phyloP scores from a whole-genome alignment of 2,888 invertebrate genomes.

The Drosophila siamana region DNA sequence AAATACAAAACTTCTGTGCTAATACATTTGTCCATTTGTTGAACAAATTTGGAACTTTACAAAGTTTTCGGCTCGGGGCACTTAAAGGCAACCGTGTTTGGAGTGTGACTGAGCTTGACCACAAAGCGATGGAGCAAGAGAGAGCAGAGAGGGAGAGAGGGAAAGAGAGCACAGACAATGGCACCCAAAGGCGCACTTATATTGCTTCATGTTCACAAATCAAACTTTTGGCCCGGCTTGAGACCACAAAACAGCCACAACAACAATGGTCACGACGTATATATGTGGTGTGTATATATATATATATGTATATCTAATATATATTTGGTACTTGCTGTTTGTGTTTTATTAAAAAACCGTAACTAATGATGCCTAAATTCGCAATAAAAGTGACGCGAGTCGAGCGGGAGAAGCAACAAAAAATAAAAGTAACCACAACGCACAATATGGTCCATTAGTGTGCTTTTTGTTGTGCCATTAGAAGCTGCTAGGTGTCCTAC shows the following conservation, averaged over 20 bases:
- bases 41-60: constrained; percentile 62
- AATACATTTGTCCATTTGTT: constrained; percentile 73
- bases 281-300: constrained; percentile 7
- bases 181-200: constrained; percentile 79
- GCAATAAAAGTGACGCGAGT: constrained; percentile 74
- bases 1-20: constrained; percentile 56
- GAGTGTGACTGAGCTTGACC: constrained; percentile 61
- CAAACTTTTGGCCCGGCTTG: constrained; percentile 63
- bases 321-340: constrained; percentile 60
- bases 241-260: constrained; percentile 2
- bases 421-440: constrained; percentile 47
- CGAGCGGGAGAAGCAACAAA: constrained; percentile 7
- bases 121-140: constrained; percentile 61
- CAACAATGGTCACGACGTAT: constrained; percentile 8
- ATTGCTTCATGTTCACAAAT: constrained; percentile 71
- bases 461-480: constrained; percentile 72
- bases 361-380: constrained; percentile 82
- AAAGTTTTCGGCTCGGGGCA: constrained; percentile 64
- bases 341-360: constrained; percentile 81
- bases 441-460: constrained; percentile 82
- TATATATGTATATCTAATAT: constrained; percentile 27
- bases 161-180: constrained; percentile 61
- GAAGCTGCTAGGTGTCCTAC: constrained; percentile 43
- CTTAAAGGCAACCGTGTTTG: constrained; percentile 39
- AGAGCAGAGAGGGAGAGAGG: not conserved